Evolutionary conservation across 2,888 invertebrate genomes (phyloP).

Genomic region (Dynastes hyllus): DNA sequence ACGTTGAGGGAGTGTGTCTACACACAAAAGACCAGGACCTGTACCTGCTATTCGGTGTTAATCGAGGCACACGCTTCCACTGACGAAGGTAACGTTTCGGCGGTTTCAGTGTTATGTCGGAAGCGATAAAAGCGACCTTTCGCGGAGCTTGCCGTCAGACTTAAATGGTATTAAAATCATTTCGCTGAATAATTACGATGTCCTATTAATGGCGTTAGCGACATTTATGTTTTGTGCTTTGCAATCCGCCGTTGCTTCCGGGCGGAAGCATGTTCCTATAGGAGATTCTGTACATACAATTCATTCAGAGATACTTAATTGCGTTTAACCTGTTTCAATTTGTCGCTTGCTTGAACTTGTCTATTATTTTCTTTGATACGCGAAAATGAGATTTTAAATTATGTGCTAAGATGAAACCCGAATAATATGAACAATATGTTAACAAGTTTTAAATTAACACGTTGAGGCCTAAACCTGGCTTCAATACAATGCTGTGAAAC

Average conservation of each 20-base stretch:
- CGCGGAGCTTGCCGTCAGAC: conserved; percentile 9
- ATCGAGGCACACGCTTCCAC: conserved; percentile 78
- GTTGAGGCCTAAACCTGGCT: too few relatives aligned
- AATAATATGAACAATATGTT: too few relatives aligned
- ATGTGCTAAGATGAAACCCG: too few relatives aligned
- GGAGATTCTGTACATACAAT: conserved; percentile 15
- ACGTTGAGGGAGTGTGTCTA: conserved; percentile 91
- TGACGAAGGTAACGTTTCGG: conserved; percentile 73
- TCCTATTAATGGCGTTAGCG: conserved; percentile 37
- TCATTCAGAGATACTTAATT: neutral
- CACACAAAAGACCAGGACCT: conserved; percentile 84
- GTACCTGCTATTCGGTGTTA: conserved; percentile 85
- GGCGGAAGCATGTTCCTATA: neutral
- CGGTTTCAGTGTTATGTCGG: neutral
- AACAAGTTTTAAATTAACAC: too few relatives aligned
- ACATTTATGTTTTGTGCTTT: conserved; percentile 5
- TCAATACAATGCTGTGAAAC: too few relatives aligned
- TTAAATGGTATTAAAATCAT: conserved; percentile 41
- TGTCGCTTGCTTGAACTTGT: neutral
- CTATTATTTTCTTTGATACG: too few relatives aligned
- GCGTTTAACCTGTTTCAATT: neutral
- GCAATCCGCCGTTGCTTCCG: neutral
- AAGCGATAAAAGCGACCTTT: conserved; percentile 13
- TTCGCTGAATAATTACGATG: conserved; percentile 23
- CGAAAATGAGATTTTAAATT: too few relatives aligned